Base-by-base conservation (phyloP, 1,140 invertebrate species). In the Nasonia giraulti region DNA sequence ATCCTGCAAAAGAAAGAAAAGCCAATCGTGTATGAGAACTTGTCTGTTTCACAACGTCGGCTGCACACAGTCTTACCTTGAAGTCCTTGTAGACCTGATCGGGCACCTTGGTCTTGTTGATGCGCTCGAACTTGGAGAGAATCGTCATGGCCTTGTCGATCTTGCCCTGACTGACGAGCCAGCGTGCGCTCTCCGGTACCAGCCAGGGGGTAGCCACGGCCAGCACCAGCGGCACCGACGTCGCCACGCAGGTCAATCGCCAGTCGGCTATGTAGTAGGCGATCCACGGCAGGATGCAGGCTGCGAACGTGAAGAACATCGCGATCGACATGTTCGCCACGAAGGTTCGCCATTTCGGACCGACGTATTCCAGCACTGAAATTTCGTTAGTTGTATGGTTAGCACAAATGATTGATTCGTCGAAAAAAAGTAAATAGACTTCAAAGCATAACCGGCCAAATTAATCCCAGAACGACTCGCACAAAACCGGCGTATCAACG, bases 301-400 rank as follows among this genome's bases (percentile, higher is more conserved):
- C 95, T 1, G 96, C 97, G 12, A 96, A 92, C 0, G 97, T 97
- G 92, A 97, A 97, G 93, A 97, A 98, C 17, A 98, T 93, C 0
- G 97, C 97, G 82, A 98, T 97, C 1, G 97, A 97, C 96, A 97
- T 97, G 91, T 97, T 97, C 17, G 97, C 97, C 0, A 97, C 97
- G 89, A 98, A 96, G 0, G 97, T 98, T 4, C 97, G 93, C 95
- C 96, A 97, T 93, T 96, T 96, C 79, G 97, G 97, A 31, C 97
- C 97, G 7, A 97, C 96, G 91, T 98, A 98, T 91, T 98, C 97
- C 83, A 98, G 90, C 55, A 97, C 97, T 97, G 91, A 20, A 88
- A 44, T 20, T 62, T 62, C 20, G 17, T 8, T 50, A 14, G 4
- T 40, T 8, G 37, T 40, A 0, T 6, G 37, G 4, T 40, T 6